Evolutionary conservation across 2,888 invertebrate species (phyloP), one percentile per base, ranked within the genome.

Genomic region (Anoplius nigerrimus): DNA sequence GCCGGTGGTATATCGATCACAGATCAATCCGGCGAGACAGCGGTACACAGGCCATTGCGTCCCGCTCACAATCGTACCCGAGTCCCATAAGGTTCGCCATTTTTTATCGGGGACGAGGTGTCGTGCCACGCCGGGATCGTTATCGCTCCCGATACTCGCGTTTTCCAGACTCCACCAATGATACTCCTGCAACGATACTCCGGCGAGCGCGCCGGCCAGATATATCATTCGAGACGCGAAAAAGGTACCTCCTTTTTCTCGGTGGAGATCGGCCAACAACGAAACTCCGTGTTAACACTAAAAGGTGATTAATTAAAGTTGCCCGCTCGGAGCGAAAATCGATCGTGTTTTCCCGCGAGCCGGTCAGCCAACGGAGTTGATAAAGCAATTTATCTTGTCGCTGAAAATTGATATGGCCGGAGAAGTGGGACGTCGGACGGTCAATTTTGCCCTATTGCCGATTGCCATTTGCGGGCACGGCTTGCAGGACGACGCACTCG

Each of bases 11-110:
- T 71, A 80, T 80, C 75, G 73, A 81, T 82, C 79, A 66, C 55
- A 61, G 75, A 78, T 82, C 81, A 76, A 79, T 82, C 78, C 21
- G 45, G 21, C 18, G 42, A 63, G 69, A 74, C 70, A 60, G 56
- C 43, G 55, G 13, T 43, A 46, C 46, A 27, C 57, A 21, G 53
- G 55, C n/a, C 64, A 59, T 71, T 59, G 66, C 67, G 20, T 34
- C 22, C 15, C 13, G 52, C 16, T 62, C 59, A 43, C 62, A 61
- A 62, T 62, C 48, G 56, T 34, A 51, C 55, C n/a, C 56, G 54
- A 55, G 57, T 51, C 57, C 59, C 62, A 53, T 78, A 76, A 74
- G 72, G 72, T 71, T 67, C 67, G 53, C 60, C 58, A 66, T 74
- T 76, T 78, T 76, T n/a, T 67, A 62, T 54, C 27, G 52, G 21